These are phyloP conservation scores for Enteromius mattozi DNA, from an alignment of 2,797 vertebrate species.

Conservation along the genomic window DNA sequence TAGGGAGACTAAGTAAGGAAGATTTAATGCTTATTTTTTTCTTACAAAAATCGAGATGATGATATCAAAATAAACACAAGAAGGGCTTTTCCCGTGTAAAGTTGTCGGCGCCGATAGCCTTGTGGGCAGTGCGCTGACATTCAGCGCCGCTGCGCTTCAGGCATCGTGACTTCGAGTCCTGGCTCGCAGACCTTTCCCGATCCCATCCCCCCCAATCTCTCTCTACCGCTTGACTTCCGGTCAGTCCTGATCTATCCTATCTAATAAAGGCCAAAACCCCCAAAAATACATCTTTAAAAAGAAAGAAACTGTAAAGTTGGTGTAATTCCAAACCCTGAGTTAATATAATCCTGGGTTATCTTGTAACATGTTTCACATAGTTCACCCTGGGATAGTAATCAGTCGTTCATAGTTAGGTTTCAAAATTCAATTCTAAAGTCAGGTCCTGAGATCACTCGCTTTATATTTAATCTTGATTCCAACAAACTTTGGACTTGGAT, in stretches of 20 bases:
- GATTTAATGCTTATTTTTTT: neutral
- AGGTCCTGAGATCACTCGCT: neutral
- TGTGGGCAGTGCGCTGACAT: no score
- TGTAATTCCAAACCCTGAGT: neutral
- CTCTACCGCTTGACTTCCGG: no score
- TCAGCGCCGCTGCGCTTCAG: no score
- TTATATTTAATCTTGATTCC: neutral
- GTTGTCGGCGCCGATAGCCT: no score
- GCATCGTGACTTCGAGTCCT: no score
- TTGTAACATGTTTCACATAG: slow-evolving; percentile 1
- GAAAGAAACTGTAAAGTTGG: neutral
- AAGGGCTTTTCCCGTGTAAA: neutral
- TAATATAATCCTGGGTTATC: neutral
- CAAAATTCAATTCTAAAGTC: neutral
- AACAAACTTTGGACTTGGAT: neutral
- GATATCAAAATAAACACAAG: neutral
- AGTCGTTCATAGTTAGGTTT: neutral
- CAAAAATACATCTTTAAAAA: no score
- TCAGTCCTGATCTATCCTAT: no score
- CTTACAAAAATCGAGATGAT: neutral
- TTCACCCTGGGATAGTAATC: neutral
- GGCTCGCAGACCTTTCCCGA: no score
- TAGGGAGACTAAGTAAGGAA: neutral
- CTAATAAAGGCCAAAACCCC: no score
- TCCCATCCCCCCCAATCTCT: no score